A percentile compares a stretch with the other conserved stretches of the same genome.
These are phyloP conservation scores for Pogonocichla stellata DNA, from an alignment of 2,113 vertebrate genomes.

Conservation along the genomic window DNA sequence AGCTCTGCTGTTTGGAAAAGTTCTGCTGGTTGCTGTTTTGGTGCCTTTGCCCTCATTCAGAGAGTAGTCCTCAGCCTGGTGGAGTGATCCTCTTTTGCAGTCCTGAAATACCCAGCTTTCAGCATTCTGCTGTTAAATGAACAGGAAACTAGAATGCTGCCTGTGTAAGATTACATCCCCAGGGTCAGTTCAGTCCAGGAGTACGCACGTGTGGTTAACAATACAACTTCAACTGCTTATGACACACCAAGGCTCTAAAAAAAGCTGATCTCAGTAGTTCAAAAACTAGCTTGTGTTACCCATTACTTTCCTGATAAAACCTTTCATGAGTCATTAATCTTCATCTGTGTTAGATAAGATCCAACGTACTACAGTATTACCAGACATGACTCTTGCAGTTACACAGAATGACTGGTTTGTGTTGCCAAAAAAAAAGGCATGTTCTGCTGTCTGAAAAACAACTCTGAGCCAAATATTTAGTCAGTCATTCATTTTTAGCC, in stretches of 20 bases:
- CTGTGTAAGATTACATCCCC: constrained; percentile 19
- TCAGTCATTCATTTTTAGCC: constrained; percentile 41
- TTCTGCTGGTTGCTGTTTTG: background rate
- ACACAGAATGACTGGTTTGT: background rate
- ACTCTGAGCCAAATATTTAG: background rate
- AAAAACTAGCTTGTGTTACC: constrained; percentile 17
- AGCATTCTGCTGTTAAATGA: constrained; percentile 16
- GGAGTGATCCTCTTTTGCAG: background rate
- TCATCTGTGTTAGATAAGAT: constrained; percentile 38
- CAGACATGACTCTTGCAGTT: background rate
- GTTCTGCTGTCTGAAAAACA: constrained; percentile 24
- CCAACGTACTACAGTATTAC: background rate
- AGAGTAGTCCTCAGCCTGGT: background rate
- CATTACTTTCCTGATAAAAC: constrained; percentile 41
- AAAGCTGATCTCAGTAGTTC: constrained; percentile 44
- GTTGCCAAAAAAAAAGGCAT: background rate
- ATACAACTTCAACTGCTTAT: background rate
- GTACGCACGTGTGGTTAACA: background rate
- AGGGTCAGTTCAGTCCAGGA: constrained; percentile 8
- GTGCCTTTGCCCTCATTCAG: background rate
- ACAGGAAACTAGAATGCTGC: constrained; percentile 5
- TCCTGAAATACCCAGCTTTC: background rate
- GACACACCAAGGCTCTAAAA: constrained; percentile 13
- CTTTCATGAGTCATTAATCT: constrained; percentile 48
- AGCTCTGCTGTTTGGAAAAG: background rate